These are phyloP conservation scores for Oscarella lobularis DNA, from an alignment of 37 sponge, comb jelly and placozoan genomes.

Conservation along the genomic window DNA sequence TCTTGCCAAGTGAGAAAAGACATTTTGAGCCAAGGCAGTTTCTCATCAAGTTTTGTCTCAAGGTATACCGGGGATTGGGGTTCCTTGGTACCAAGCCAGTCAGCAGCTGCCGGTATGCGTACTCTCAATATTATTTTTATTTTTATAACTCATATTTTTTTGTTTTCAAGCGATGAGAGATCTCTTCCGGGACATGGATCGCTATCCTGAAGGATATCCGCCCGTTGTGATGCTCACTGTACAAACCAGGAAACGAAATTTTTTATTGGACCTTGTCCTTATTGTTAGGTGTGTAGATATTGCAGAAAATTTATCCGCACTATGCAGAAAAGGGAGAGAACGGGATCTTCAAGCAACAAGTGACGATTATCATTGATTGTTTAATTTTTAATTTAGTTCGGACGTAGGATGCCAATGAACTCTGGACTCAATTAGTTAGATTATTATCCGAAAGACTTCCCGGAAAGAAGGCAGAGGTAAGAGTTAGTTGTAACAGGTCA, in stretches of 20 bases:
- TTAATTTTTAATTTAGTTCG: background rate
- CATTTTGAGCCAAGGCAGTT: background rate
- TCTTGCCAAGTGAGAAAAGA: conserved; percentile 12
- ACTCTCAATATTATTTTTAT: background rate
- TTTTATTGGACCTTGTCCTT: background rate
- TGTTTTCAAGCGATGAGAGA: background rate
- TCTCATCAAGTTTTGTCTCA: too few relatives aligned
- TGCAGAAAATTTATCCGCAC: conserved; percentile 72
- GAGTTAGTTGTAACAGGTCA: too few relatives aligned
- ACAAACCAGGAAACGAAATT: background rate
- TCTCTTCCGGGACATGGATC: background rate
- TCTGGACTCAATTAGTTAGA: conserved; percentile 65
- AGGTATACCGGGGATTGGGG: too few relatives aligned
- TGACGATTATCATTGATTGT: background rate
- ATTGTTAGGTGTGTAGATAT: conserved; percentile 10
- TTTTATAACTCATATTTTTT: background rate
- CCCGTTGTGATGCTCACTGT: background rate
- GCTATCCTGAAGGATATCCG: background rate
- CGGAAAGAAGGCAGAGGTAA: too few relatives aligned
- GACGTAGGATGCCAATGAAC: conserved; percentile 95
- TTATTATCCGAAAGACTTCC: background rate
- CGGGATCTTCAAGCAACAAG: conserved; percentile 54
- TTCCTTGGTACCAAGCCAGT: background rate
- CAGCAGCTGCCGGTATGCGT: background rate
- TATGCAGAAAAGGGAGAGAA: conserved; percentile 76